A percentile compares a stretch with the other conserved stretches of the same genome.
These are phyloP conservation scores for Neolamprologus longior DNA, from an alignment of 2,113 vertebrate species.

Conservation along the genomic window DNA sequence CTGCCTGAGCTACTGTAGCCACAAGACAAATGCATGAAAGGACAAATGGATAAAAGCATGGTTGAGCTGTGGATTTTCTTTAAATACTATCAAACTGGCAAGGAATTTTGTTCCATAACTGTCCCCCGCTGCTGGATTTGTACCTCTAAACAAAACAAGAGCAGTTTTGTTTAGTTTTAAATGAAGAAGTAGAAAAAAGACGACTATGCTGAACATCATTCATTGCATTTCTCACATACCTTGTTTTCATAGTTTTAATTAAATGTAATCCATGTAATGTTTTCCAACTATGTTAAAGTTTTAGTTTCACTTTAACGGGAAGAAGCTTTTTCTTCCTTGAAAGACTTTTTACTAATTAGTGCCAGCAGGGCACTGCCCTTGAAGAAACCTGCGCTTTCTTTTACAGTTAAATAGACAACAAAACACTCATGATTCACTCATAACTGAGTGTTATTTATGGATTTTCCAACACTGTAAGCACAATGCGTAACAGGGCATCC, in stretches of 20 bases:
- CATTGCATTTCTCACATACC: neutral
- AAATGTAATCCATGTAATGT: neutral
- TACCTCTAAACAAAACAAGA: neutral
- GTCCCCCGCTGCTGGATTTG: neutral
- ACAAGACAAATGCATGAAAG: neutral
- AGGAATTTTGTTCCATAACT: accelerated
- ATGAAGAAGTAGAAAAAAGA: neutral
- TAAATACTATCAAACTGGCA: accelerated
- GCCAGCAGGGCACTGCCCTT: neutral
- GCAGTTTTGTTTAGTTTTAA: neutral
- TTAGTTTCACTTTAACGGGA: accelerated
- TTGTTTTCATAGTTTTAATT: neutral
- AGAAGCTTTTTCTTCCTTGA: neutral
- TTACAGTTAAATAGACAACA: neutral
- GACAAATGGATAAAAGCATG: neutral
- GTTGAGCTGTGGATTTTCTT: neutral
- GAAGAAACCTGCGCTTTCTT: accelerated
- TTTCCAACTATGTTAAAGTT: neutral
- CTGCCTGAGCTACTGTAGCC: neutral
- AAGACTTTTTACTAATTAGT: neutral
- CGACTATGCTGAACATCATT: neutral
- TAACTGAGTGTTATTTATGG: neutral
- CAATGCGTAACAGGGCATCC: neutral
- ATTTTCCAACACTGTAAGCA: neutral
- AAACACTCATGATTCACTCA: neutral